Evolutionary conservation across 1,140 invertebrate genomes (phyloP).

Genomic region (Rhyacophila brunnea): DNA sequence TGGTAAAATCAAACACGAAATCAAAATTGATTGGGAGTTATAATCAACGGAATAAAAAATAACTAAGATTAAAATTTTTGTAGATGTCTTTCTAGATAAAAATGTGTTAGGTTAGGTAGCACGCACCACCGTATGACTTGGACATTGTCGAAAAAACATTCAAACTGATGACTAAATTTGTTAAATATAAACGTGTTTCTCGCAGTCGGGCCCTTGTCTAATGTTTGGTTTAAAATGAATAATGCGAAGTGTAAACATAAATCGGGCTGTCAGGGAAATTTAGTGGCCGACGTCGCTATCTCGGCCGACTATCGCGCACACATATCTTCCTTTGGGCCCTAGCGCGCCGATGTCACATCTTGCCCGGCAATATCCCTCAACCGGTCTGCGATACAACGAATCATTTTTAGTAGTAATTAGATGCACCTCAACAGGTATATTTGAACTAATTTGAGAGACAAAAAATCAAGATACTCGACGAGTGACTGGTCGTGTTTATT

Average conservation of each 20-base stretch:
- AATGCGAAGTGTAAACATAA: conserved; percentile 16
- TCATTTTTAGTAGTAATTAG: background rate
- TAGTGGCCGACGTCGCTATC: conserved; percentile 23
- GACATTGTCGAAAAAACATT: background rate
- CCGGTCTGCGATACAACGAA: background rate
- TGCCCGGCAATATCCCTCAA: background rate
- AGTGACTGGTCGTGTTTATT: too few relatives aligned
- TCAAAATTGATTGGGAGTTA: too few relatives aligned
- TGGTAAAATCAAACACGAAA: too few relatives aligned
- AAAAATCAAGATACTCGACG: too few relatives aligned
- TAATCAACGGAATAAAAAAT: too few relatives aligned
- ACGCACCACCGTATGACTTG: background rate
- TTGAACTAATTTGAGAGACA: background rate
- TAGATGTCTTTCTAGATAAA: too few relatives aligned
- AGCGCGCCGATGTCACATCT: conserved; percentile 8
- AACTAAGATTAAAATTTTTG: too few relatives aligned
- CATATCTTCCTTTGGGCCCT: background rate
- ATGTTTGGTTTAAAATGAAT: conserved; percentile 16
- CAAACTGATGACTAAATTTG: background rate
- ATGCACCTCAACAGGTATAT: background rate
- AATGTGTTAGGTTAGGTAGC: too few relatives aligned
- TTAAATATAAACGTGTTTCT: background rate
- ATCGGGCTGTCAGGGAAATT: conserved; percentile 23
- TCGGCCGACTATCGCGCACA: conserved; percentile 9
- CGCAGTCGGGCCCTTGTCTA: background rate